Percentiles rank a stretch among this genome's conserved stretches.
Evolutionary conservation across 1,140 invertebrate genomes (phyloP).

Genomic region (Trichomalopsis sarcophagae): DNA sequence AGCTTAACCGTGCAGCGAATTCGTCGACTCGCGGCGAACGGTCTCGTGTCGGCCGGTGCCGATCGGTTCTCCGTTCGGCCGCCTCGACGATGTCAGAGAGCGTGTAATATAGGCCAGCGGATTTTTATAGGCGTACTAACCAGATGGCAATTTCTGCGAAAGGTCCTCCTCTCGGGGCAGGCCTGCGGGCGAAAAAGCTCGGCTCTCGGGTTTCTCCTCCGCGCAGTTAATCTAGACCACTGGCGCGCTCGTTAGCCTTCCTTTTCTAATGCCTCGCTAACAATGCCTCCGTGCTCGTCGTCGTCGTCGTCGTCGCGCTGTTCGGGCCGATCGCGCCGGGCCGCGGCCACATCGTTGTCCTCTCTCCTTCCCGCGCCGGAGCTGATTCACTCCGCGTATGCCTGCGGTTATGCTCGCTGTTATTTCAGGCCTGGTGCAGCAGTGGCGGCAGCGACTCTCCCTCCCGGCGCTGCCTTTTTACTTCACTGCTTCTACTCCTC

Average conservation of each 20-base stretch:
- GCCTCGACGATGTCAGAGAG: too few species aligned
- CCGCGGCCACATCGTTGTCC: slow-evolving; percentile 1
- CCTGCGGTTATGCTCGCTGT: too few species aligned
- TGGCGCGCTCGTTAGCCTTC: not conserved
- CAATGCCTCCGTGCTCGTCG: not conserved
- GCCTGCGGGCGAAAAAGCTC: not conserved
- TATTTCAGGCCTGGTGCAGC: too few species aligned
- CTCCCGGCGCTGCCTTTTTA: too few species aligned
- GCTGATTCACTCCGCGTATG: too few species aligned
- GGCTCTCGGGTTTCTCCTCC: not conserved
- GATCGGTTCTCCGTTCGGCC: too few species aligned
- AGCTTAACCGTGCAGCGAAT: too few species aligned
- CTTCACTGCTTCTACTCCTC: too few species aligned
- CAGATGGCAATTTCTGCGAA: not conserved
- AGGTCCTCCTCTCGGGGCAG: not conserved
- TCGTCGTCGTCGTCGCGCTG: not conserved
- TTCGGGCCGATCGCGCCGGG: not conserved
- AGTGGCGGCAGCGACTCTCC: too few species aligned
- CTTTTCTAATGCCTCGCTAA: not conserved
- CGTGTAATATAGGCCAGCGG: too few species aligned
- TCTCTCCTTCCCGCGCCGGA: too few species aligned
- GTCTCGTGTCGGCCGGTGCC: not conserved
- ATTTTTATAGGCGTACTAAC: not conserved
- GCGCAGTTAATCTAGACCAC: not conserved
- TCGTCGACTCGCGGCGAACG: too few species aligned